Evolutionary conservation across 1,140 invertebrate genomes (phyloP).

Genomic region (Zeugodacus cucurbitae): DNA sequence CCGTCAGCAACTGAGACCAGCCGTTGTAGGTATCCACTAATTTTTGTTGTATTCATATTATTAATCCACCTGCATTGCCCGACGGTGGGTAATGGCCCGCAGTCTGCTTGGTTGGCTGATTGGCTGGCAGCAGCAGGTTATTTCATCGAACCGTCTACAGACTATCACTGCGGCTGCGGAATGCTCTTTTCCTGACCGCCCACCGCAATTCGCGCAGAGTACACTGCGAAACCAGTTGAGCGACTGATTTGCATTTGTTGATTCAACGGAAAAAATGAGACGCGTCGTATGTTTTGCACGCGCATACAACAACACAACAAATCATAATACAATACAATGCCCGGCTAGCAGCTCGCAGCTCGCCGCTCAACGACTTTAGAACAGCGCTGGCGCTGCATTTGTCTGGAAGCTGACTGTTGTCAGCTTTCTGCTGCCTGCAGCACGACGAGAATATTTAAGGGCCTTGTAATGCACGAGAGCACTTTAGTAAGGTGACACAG

Average conservation of each 20-base stretch:
- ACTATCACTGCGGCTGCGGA: neutral
- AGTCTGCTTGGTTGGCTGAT: neutral
- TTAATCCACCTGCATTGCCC: neutral
- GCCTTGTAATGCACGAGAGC: neutral
- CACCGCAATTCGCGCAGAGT: neutral
- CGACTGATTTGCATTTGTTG: slow-evolving; percentile 20
- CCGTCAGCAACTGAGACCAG: neutral
- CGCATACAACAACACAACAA: neutral
- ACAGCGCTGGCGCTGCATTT: neutral
- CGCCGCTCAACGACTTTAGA: neutral
- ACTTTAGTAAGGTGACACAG: slow-evolving; percentile 17
- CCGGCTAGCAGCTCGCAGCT: neutral
- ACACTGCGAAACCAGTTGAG: neutral
- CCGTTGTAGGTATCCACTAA: neutral
- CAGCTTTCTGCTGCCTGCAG: neutral
- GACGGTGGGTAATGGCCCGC: neutral
- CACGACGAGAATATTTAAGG: slow-evolving; percentile 14
- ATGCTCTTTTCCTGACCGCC: neutral
- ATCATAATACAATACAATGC: neutral
- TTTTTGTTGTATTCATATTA: neutral
- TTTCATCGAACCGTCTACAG: neutral
- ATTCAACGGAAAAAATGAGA: neutral
- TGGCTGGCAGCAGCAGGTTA: neutral
- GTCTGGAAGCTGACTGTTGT: neutral
- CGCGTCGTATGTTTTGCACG: slow-evolving; percentile 10